phyloP scores from a whole-genome alignment of 2,888 invertebrate genomes.

The Belgica antarctica region DNA sequence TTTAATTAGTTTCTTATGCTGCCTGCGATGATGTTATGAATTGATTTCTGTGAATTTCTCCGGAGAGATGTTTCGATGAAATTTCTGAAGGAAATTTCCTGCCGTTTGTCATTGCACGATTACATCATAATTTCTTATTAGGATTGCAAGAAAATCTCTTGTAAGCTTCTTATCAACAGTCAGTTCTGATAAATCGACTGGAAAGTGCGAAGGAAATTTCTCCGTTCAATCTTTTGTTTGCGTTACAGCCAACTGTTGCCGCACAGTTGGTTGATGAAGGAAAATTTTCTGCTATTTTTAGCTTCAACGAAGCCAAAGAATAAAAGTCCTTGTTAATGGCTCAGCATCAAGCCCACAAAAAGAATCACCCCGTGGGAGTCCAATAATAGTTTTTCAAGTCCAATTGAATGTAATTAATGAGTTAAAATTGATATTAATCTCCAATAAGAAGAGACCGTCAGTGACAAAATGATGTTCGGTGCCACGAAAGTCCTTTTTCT shows the following conservation, averaged over 20 bases:
- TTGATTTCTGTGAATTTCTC: too few species aligned
- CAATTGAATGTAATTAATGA: too few species aligned
- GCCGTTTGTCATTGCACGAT: too few species aligned
- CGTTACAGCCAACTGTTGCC: neutral
- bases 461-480: neutral
- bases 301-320: neutral
- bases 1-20: too few species aligned
- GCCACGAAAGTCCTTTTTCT: neutral
- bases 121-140: too few species aligned
- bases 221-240: neutral
- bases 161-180: neutral
- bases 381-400: too few species aligned
- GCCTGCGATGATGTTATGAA: too few species aligned
- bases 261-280: neutral
- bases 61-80: too few species aligned
- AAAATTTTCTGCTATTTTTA: neutral
- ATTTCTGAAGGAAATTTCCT: too few species aligned
- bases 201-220: neutral
- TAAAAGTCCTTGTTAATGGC: too few species aligned
- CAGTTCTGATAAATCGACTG: neutral
- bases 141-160: neutral
- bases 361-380: neutral
- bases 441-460: neutral
- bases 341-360: too few species aligned
- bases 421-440: slow-evolving; percentile 8